Base-by-base conservation (phyloP, 2,888 invertebrate genomes). In the Ditula angustiorana region DNA sequence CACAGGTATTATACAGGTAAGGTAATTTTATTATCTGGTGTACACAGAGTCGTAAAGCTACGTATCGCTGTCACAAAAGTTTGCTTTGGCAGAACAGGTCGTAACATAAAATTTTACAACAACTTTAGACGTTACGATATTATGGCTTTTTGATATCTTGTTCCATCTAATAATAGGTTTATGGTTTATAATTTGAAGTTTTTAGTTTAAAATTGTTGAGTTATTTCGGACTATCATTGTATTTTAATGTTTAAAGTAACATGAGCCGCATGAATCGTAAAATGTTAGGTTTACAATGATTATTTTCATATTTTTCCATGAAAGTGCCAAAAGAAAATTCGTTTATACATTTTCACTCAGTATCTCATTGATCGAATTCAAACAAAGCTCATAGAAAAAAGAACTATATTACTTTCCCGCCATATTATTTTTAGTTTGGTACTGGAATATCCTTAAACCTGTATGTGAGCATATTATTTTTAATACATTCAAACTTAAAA, bases 91-190 rank as follows among this genome's bases (percentile, higher is more conserved):
- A 79, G 86, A 85, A 85, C 84, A 84, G 77, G 84, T 84, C 86
- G 87, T 88, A 85, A 86, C 88, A 84, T 89, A 87, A 89, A 88
- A 88, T 89, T 89, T 90, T 88, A 88, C 87, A 89, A 86, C 88
- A 86, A 89, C 83, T 88, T 88, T 81, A 83, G 88, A 88, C 84
- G 84, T 82, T 78, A 81, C 74, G 75, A 81, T 83, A 82, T 86
- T 89, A 88, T 85, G 67, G 83, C 85, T 85, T 87, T 89, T 88
- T 89, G 86, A 89, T 89, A 88, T 87, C 88, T 87, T 82, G 78
- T 83, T 83, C 79, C 80, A 81, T 82, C 82, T 85, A 83, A 87
- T 86, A 87, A 87, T 87, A 83, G 83, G 79, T 87, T 87, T 87
- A 85, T 84, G 83, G 81, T 85, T 82, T 82, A 81, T 80, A 85